phyloP scores from a whole-genome alignment of 1,140 invertebrate genomes.

The Scaptomyza montana region DNA sequence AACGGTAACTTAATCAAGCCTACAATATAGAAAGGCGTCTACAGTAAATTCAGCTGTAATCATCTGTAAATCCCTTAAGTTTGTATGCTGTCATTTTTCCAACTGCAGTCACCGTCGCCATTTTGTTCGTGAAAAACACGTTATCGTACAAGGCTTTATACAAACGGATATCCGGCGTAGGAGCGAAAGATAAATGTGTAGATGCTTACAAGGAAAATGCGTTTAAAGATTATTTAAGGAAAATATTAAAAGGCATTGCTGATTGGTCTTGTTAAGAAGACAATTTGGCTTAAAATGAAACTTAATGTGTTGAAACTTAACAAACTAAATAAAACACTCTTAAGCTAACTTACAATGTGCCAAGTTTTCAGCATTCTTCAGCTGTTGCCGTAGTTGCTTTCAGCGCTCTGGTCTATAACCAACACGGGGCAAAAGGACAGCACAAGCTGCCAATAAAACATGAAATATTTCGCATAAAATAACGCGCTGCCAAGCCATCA shows the following conservation, averaged over 20 bases:
- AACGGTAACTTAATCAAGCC: constrained; percentile 36
- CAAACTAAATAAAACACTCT: too few relatives aligned
- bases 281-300: too few relatives aligned
- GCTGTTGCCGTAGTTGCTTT: neutral
- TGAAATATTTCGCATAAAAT: constrained; percentile 60
- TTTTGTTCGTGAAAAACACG: constrained; percentile 13
- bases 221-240: constrained; percentile 33
- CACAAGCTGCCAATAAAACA: constrained; percentile 50
- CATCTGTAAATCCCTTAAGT: constrained; percentile 53
- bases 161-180: constrained; percentile 33
- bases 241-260: constrained; percentile 11
- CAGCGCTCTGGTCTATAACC: too few relatives aligned
- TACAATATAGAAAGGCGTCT: constrained; percentile 10
- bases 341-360: too few relatives aligned
- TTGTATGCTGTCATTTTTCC: constrained; percentile 18
- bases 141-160: constrained; percentile 28
- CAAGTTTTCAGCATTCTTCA: neutral
- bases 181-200: neutral
- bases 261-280: neutral
- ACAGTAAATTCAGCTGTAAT: constrained; percentile 47
- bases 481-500: constrained; percentile 35
- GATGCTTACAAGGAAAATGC: neutral
- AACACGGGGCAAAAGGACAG: constrained; percentile 1
- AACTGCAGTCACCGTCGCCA: neutral
- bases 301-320: too few relatives aligned